Conservation (phyloP, 2,888 invertebrate genomes). For the Cotesia congregata region DNA sequence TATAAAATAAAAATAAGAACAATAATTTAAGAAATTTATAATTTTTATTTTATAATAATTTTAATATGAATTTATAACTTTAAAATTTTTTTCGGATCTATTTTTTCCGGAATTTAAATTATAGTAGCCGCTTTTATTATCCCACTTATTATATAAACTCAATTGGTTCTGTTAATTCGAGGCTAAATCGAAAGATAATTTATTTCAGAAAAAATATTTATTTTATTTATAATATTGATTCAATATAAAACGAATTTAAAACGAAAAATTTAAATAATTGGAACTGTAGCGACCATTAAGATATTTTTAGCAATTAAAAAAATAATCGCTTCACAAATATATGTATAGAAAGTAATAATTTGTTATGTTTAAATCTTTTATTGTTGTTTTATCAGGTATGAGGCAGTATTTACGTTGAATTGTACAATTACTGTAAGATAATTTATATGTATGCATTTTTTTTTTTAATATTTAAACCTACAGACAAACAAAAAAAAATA, state of each 20-base stretch:
- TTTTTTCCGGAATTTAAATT: too few species aligned
- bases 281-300: background rate
- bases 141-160: too few species aligned
- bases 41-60: too few species aligned
- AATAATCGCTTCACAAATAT: background rate
- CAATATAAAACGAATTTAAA: background rate
- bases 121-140: too few species aligned
- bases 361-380: slow-evolving; percentile 39
- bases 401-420: slow-evolving; percentile 29
- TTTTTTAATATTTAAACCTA: background rate
- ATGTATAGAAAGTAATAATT: slow-evolving; percentile 24
- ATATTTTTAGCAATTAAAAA: background rate
- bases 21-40: too few species aligned
- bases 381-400: slow-evolving; percentile 30
- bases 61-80: too few species aligned
- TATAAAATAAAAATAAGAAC: too few species aligned
- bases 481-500: background rate
- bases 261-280: slow-evolving; percentile 2
- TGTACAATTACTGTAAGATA: slow-evolving; percentile 26
- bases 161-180: too few species aligned
- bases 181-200: too few species aligned
- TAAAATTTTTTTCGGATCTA: too few species aligned
- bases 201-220: too few species aligned
- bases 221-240: background rate
- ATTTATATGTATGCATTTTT: slow-evolving; percentile 10